phyloP scores from a whole-genome alignment of 2,797 vertebrate species.

The Poeciliopsis turneri region DNA sequence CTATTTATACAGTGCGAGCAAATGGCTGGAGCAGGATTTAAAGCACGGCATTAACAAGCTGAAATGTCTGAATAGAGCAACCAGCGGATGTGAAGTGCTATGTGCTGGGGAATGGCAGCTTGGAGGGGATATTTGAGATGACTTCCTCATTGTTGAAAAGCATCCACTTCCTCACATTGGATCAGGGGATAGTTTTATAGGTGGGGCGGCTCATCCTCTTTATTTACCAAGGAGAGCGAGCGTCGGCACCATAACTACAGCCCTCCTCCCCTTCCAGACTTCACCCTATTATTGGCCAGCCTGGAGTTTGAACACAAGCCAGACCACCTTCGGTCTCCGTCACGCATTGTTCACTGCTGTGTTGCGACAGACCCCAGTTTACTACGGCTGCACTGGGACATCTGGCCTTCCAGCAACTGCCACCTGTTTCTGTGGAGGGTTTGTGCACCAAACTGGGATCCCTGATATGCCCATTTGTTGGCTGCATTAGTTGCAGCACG shows the following conservation, averaged over 20 bases:
- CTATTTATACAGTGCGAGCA: conserved; percentile 83
- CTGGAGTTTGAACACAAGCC: conserved; percentile 65
- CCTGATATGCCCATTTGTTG: conserved; percentile 80
- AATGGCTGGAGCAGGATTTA: conserved; percentile 75
- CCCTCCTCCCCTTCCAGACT: conserved; percentile 24
- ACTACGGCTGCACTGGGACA: conserved; percentile 74
- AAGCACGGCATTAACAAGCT: conserved; percentile 71
- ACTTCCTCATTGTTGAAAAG: conserved; percentile 64
- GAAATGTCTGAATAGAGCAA: conserved; percentile 71
- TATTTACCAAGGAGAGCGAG: conserved; percentile 35
- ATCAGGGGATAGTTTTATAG: conserved; percentile 43
- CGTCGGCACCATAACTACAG: conserved; percentile 3
- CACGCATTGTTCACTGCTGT: conserved; percentile 73
- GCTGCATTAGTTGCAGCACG: conserved; percentile 80
- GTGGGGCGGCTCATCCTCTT: conserved; percentile 37
- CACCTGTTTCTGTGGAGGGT: conserved; percentile 79
- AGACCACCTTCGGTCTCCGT: conserved; percentile 77
- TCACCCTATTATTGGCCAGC: conserved; percentile 41
- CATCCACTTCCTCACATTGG: conserved; percentile 61
- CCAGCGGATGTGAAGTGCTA: conserved; percentile 60
- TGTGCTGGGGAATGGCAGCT: conserved; percentile 50
- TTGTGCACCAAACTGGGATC: conserved; percentile 72
- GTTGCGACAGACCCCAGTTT: conserved; percentile 69
- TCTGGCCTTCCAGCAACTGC: conserved; percentile 78
- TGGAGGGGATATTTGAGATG: conserved; percentile 66